Evolutionary conservation across 2,888 invertebrate species (phyloP).

Genomic region (Sminthurinus aureus): DNA sequence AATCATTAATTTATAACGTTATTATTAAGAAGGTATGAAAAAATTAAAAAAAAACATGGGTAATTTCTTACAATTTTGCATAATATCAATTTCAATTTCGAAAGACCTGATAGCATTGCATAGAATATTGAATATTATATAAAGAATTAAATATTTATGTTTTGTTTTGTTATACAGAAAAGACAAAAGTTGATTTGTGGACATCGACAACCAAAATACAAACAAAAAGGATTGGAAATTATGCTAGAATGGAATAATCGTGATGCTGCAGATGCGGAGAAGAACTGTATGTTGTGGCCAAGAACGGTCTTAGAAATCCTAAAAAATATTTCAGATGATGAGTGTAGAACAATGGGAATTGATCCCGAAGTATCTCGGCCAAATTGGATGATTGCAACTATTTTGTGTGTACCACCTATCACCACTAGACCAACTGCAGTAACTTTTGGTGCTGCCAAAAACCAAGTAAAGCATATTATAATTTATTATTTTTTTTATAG

Average conservation of each 20-base stretch:
- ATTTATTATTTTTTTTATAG: too few species aligned
- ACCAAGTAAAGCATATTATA: too few species aligned
- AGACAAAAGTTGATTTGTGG: conserved; percentile 94
- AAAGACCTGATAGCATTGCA: too few species aligned
- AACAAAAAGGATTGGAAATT: conserved; percentile 88
- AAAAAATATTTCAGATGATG: conserved; percentile 95
- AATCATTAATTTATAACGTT: background rate
- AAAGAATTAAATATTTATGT: background rate
- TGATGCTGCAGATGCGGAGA: conserved; percentile 98
- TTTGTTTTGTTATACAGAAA: conserved; percentile 65
- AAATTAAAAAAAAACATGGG: background rate
- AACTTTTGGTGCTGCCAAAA: conserved; percentile 98
- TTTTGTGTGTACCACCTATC: conserved; percentile 95
- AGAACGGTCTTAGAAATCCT: conserved; percentile 98
- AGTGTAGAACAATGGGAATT: conserved; percentile 92
- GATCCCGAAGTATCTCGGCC: conserved; percentile 97
- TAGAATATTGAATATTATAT: too few species aligned
- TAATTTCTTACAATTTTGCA: too few species aligned
- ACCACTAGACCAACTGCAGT: conserved; percentile 97
- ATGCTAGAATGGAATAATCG: conserved; percentile 98
- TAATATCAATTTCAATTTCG: too few species aligned
- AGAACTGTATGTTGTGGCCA: conserved; percentile 91
- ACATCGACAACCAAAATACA: conserved; percentile 93
- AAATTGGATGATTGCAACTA: conserved; percentile 99
- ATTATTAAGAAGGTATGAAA: too few species aligned